A percentile compares a stretch with the other conserved stretches of the same genome.
phyloP scores from a whole-genome alignment of 2,888 invertebrate genomes.

The Monochamus alternatus region DNA sequence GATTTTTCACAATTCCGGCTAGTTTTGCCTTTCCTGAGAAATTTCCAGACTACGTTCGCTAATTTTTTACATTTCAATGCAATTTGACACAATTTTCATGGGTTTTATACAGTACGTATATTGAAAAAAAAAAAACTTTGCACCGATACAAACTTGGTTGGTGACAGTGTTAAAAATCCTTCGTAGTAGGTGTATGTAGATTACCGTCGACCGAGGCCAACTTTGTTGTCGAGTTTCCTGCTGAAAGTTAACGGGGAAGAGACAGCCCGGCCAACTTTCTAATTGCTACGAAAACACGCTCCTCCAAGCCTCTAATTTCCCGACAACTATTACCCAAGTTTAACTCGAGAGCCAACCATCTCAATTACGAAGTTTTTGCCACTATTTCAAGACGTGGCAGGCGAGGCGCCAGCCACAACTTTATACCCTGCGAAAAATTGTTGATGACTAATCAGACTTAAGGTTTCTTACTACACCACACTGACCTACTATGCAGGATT shows the following conservation, averaged over 20 bases:
- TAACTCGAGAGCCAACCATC: slow-evolving; percentile 12
- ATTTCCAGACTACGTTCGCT: too few relatives aligned
- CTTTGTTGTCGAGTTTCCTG: neutral
- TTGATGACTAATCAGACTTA: too few relatives aligned
- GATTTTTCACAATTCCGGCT: neutral
- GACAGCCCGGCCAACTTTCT: slow-evolving; percentile 16
- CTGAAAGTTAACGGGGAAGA: neutral
- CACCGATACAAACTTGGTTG: neutral
- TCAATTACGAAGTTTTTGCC: slow-evolving; percentile 28
- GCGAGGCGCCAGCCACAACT: too few relatives aligned
- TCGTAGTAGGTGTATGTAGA: neutral
- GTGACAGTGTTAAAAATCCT: neutral
- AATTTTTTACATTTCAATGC: too few relatives aligned
- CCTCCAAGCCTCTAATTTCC: slow-evolving; percentile 16
- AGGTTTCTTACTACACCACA: too few relatives aligned
- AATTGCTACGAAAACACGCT: slow-evolving; percentile 24
- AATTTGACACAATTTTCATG: too few relatives aligned
- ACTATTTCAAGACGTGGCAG: neutral
- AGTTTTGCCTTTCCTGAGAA: neutral
- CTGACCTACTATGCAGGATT: too few relatives aligned
- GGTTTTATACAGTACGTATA: too few relatives aligned
- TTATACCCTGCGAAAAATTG: too few relatives aligned
- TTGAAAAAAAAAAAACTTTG: too few relatives aligned
- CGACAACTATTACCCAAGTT: slow-evolving; percentile 26
- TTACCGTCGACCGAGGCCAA: neutral